phyloP scores from a whole-genome alignment of 30 jellyfish, hydroid and myxozoan species.

The Sanderia malayensis region DNA sequence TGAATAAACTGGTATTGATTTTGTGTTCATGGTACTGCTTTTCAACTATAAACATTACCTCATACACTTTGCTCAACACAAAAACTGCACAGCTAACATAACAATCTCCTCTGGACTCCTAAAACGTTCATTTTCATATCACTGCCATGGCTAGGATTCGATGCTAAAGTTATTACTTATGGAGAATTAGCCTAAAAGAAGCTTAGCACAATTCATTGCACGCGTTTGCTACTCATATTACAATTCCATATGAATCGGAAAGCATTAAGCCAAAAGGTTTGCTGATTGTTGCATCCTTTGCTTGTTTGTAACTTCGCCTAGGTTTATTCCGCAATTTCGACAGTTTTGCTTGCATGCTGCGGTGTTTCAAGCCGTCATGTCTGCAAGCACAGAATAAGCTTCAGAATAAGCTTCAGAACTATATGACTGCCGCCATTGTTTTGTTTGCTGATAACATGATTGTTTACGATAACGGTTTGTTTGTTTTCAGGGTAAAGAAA shows the following conservation, averaged over 20 bases:
- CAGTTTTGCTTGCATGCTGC: slow-evolving; percentile 25
- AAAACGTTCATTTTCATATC: too few relatives aligned
- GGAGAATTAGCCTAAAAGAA: too few relatives aligned
- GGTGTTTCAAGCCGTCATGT: background rate
- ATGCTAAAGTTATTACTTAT: too few relatives aligned
- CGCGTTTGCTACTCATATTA: slow-evolving; percentile 26
- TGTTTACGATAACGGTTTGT: too few relatives aligned
- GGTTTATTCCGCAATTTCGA: slow-evolving; percentile 12
- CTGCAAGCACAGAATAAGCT: too few relatives aligned
- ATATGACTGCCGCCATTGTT: too few relatives aligned
- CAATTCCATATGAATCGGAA: slow-evolving; percentile 51
- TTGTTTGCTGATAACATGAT: too few relatives aligned
- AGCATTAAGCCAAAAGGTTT: slow-evolving; percentile 58
- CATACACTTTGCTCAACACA: slow-evolving; percentile 69
- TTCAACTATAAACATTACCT: slow-evolving; percentile 71
- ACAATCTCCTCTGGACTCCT: background rate
- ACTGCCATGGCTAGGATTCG: too few relatives aligned
- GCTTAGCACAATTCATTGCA: too few relatives aligned
- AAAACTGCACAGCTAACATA: slow-evolving; percentile 26
- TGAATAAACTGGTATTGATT: slow-evolving; percentile 37
- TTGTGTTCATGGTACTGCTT: slow-evolving; percentile 37
- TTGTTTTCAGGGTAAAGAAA: slow-evolving; percentile 98
- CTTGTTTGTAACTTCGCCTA: slow-evolving; percentile 54
- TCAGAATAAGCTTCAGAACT: too few relatives aligned
- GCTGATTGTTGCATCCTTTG: slow-evolving; percentile 13